phyloP scores from a whole-genome alignment of 1,140 invertebrate genomes.

The Ostrea denselamellosa region DNA sequence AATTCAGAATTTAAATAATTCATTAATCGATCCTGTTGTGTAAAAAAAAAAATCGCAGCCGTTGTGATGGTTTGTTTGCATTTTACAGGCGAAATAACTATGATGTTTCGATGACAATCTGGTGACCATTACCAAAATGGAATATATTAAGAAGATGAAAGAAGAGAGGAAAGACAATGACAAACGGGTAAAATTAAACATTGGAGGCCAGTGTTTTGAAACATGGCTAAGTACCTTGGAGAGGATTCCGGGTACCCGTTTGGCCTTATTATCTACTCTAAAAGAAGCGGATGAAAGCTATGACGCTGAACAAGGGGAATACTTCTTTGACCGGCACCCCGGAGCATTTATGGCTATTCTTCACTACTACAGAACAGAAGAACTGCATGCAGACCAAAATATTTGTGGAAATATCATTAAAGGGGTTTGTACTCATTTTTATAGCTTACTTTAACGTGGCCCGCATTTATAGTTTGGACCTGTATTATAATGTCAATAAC shows the following conservation, averaged over 20 bases:
- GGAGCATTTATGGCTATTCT: constrained; percentile 73
- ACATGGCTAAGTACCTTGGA: constrained; percentile 67
- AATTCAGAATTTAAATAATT: not conserved
- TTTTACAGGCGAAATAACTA: not conserved
- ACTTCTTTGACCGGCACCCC: constrained; percentile 76
- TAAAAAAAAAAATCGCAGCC: not conserved
- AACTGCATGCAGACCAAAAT: constrained; percentile 95
- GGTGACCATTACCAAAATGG: constrained; percentile 35
- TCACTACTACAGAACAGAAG: constrained; percentile 75
- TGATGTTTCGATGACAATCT: not conserved
- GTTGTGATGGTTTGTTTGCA: not conserved
- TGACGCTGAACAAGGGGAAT: constrained; percentile 69
- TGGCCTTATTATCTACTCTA: constrained; percentile 66
- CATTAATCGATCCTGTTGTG: not conserved
- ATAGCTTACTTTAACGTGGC: not conserved
- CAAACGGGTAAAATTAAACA: constrained; percentile 64
- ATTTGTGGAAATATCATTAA: constrained; percentile 99
- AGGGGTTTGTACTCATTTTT: constrained; percentile 77
- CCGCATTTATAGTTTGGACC: too few species aligned
- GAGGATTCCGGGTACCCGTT: constrained; percentile 63
- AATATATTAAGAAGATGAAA: constrained; percentile 55
- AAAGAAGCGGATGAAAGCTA: constrained; percentile 69
- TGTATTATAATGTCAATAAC: too few species aligned
- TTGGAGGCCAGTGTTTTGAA: constrained; percentile 67
- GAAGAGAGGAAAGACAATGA: constrained; percentile 50